Evolutionary conservation across 2,888 invertebrate genomes (phyloP).

Genomic region (Xanthia icteritia): DNA sequence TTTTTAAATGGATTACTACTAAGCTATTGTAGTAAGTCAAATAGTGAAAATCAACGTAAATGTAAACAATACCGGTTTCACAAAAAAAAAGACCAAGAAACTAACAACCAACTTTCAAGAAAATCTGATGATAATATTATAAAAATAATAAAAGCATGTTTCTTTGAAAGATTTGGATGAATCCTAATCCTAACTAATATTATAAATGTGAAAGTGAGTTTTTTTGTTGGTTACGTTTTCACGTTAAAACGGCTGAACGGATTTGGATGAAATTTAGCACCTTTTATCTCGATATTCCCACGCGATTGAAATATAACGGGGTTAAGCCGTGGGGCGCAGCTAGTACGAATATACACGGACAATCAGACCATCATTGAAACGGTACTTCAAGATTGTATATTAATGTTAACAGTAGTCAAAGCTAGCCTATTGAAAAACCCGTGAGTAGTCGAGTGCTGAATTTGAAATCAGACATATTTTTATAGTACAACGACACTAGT

Average conservation of each 20-base stretch:
- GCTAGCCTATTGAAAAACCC: conserved; percentile 42
- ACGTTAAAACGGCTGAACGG: too few species aligned
- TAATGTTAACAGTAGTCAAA: conserved; percentile 47
- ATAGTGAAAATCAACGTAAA: not conserved
- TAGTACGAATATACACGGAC: not conserved
- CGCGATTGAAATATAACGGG: too few species aligned
- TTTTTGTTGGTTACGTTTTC: too few species aligned
- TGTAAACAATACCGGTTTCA: not conserved
- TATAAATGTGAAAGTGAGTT: too few species aligned
- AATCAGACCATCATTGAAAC: conserved; percentile 24
- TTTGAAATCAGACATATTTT: conserved; percentile 51
- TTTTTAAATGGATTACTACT: not conserved
- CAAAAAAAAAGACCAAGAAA: not conserved
- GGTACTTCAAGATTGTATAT: conserved; percentile 33
- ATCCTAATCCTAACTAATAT: too few species aligned
- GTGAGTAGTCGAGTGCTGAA: conserved; percentile 30
- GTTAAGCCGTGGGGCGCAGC: too few species aligned
- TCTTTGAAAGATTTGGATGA: not conserved
- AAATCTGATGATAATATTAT: not conserved
- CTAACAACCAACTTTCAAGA: not conserved
- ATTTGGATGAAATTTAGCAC: too few species aligned
- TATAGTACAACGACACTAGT: conserved; percentile 46
- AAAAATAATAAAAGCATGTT: not conserved
- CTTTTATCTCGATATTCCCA: too few species aligned
- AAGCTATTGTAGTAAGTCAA: not conserved